phyloP scores from a whole-genome alignment of 2,113 vertebrate genomes.

The Crotalus tigris region DNA sequence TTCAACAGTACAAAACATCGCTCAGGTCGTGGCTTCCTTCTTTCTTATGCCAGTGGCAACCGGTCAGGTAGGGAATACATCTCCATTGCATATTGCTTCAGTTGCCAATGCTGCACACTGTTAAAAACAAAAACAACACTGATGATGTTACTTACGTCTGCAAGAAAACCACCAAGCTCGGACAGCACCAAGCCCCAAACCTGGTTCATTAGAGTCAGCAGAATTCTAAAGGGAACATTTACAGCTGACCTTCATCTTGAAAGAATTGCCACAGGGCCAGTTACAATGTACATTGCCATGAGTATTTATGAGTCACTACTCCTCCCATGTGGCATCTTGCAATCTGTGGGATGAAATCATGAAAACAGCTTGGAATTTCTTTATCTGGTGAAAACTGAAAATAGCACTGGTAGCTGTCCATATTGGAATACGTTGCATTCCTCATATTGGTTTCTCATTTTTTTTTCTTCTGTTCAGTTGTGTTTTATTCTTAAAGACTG shows the following conservation, averaged over 20 bases:
- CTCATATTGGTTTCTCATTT: too few relatives aligned
- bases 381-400: background rate
- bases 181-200: background rate
- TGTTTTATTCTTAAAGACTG: too few relatives aligned
- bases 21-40: constrained; percentile 81
- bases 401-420: background rate
- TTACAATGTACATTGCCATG: background rate
- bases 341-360: background rate
- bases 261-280: background rate
- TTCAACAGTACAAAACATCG: constrained; percentile 78
- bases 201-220: background rate
- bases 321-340: background rate
- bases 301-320: background rate
- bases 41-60: constrained; percentile 80
- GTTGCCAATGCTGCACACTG: background rate
- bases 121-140: background rate
- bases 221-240: background rate
- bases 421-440: too few relatives aligned
- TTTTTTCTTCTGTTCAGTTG: too few relatives aligned
- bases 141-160: background rate
- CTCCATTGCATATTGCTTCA: background rate
- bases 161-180: background rate
- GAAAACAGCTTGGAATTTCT: background rate
- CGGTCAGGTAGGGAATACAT: constrained; percentile 71
- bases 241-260: background rate